Base-by-base conservation (phyloP, 1,140 invertebrate species). In the Diachasma alloeum region DNA sequence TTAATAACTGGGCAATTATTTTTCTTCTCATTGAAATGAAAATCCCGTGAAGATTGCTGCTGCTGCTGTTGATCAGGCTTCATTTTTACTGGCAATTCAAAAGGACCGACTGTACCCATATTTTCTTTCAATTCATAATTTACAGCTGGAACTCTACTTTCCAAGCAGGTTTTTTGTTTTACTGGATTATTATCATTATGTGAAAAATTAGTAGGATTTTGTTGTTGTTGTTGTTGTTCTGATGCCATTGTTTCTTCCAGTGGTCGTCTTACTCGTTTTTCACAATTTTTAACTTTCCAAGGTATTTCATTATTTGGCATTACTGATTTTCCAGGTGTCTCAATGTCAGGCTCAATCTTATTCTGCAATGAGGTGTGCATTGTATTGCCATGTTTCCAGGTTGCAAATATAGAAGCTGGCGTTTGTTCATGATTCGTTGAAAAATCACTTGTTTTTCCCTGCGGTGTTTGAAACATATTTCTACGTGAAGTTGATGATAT, bases 381-480 rank as follows among this genome's bases (percentile, higher is more conserved):
- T 72, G 81, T 70, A 66, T 78, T 83, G 75, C 77, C 83, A 17
- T 82, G 79, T 31, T 70, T 79, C 80, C 81, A 82, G 48, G 81
- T 82, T 31, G 80, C 82, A 19, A 83, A 83, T 70, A 85, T 81
- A 19, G 86, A 85, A 8, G 83, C 82, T 48, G 86, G 86, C 46
- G 86, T 87, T 74, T 84, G 78, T 1, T 71, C 83, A 24, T 79
- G 69, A 72, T 42, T 22, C 9, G n/a, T 83, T 9, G 74, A 66
- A 71, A 42, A 76, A 46, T 83, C 66, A 9, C 56, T 39, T 0
- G 79, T 39, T 78, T 85, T 85, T 36, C 37, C 83, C 67, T 85
- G 86, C 0, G 87, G 84, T 0, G 88, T 89, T 76, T 84, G 82
- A 76, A 84, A 86, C 56, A 89, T 81, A 70, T 83, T 87, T 66